Percentiles rank a stretch among this genome's conserved stretches.
These are phyloP conservation scores for Sebastes alutus DNA, from an alignment of 2,797 vertebrate genomes.

Conservation along the genomic window DNA sequence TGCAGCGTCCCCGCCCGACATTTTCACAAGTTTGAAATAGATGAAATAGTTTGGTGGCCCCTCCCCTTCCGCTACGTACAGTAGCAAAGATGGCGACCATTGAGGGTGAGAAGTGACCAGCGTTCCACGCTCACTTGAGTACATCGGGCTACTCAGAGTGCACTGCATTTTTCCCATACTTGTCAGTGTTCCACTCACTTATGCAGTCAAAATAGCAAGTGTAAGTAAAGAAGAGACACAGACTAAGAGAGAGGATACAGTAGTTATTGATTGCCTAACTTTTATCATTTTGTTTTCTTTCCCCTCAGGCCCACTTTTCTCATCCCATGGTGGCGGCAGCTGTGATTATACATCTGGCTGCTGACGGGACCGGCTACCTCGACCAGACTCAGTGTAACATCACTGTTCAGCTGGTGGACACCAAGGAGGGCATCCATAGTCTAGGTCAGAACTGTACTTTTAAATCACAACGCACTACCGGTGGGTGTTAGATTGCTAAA, in stretches of 20 bases:
- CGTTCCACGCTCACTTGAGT: too few species aligned
- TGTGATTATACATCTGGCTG: conserved; percentile 93
- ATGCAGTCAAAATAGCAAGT: too few species aligned
- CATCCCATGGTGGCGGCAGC: conserved; percentile 96
- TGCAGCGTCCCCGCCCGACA: too few species aligned
- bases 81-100: too few species aligned
- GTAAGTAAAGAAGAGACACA: too few species aligned
- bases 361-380: conserved; percentile 91
- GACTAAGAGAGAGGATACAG: background rate
- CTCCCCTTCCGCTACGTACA: too few species aligned
- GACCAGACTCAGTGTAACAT: conserved; percentile 95
- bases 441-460: conserved; percentile 81
- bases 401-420: conserved; percentile 92
- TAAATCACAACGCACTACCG: background rate
- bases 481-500: background rate
- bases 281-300: background rate
- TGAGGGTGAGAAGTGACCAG: too few species aligned
- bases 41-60: too few species aligned
- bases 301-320: conserved; percentile 89
- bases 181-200: too few species aligned
- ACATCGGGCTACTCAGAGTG: too few species aligned
- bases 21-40: too few species aligned
- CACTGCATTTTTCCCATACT: too few species aligned
- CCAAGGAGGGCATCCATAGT: conserved; percentile 91
- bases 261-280: background rate